Evolutionary conservation across 2,797 vertebrate species (phyloP).

Genomic region (Gymnodraco acuticeps): DNA sequence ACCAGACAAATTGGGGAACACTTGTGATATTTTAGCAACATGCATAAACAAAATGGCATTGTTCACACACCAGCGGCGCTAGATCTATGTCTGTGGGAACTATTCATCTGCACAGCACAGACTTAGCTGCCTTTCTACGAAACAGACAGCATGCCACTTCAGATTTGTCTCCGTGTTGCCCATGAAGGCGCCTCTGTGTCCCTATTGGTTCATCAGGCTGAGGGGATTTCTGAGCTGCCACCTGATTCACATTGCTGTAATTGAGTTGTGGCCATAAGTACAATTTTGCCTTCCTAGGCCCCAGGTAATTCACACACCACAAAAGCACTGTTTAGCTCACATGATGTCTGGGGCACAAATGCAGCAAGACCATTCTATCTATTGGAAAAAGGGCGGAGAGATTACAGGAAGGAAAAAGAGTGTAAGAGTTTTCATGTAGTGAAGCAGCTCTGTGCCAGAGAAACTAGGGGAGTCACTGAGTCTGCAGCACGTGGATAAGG

Average conservation of each 20-base stretch:
- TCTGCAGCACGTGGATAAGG: slow-evolving; percentile 80
- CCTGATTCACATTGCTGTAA: slow-evolving; percentile 85
- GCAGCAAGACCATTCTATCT: slow-evolving; percentile 58
- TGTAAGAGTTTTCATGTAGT: slow-evolving; percentile 69
- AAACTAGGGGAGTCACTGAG: slow-evolving; percentile 70
- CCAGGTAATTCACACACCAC: slow-evolving; percentile 79
- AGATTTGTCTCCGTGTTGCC: slow-evolving; percentile 60
- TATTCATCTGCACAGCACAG: slow-evolving; percentile 30
- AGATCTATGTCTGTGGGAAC: slow-evolving; percentile 23
- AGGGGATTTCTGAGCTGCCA: slow-evolving; percentile 80
- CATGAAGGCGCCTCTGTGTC: slow-evolving; percentile 76
- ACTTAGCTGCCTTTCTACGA: slow-evolving; percentile 38
- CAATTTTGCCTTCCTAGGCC: slow-evolving; percentile 69
- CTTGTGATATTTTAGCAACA: slow-evolving; percentile 19
- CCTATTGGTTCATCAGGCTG: slow-evolving; percentile 65
- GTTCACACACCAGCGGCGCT: slow-evolving; percentile 27
- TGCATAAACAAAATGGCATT: slow-evolving; percentile 35
- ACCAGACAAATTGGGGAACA: slow-evolving; percentile 30
- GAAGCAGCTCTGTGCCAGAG: slow-evolving; percentile 59
- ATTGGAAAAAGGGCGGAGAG: slow-evolving; percentile 57
- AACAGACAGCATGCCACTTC: slow-evolving; percentile 64
- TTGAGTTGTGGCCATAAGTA: slow-evolving; percentile 80
- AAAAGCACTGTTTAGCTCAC: slow-evolving; percentile 80
- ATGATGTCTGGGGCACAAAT: slow-evolving; percentile 70
- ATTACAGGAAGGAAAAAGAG: slow-evolving; percentile 72